Base-by-base conservation (phyloP, 2,888 invertebrate species). In the Temnothorax unifasciatus region DNA sequence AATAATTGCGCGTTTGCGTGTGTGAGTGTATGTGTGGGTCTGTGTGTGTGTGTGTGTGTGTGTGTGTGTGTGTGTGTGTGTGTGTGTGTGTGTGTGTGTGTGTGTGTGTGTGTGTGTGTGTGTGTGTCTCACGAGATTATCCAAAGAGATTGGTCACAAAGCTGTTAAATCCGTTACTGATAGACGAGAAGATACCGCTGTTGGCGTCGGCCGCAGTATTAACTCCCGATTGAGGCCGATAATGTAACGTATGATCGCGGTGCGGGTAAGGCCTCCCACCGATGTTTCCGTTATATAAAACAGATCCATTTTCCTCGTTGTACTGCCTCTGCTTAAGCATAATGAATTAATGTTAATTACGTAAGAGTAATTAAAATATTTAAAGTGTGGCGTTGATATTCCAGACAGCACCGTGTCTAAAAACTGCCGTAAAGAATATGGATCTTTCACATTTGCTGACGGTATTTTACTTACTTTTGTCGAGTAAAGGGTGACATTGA, bases 401-500 rank as follows among this genome's bases (percentile, higher is more conserved):
- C 1, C 21, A 5, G 52, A 54, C 9, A 21, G 21, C 21, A 21
- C n/a, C 52, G 21, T 54, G 52, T 54, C n/a, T 21, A 54, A 54
- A 54, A 9, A 9, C 21, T 18, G 18, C 2, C 21, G 2, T 54
- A 9, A 21, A 54, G 21, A 38, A 21, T 34, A 21, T 47, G 21
- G 8, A 13, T 6, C 8, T 25, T 34, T 18, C 8, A 8, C 8
- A 47, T 57, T 68, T 38, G 9, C 8, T 66, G 44, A 21, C 9
- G 29, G 34, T 21, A 57, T 81, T 54, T 54, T 50, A 87, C 96
- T 96, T 96, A 98, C 98, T 96, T 97, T 97, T 54, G 97, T 96
- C 74, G 97, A 96, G 93, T 97, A 97, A 88, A 98, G 95, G 11
- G 98, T 98, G 57, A 98, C 96, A 95, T 98, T 98, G 66, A 98